A percentile compares a stretch with the other conserved stretches of the same genome.
Conservation (phyloP, 2,797 vertebrate genomes). For the Mus caroli region DNA sequence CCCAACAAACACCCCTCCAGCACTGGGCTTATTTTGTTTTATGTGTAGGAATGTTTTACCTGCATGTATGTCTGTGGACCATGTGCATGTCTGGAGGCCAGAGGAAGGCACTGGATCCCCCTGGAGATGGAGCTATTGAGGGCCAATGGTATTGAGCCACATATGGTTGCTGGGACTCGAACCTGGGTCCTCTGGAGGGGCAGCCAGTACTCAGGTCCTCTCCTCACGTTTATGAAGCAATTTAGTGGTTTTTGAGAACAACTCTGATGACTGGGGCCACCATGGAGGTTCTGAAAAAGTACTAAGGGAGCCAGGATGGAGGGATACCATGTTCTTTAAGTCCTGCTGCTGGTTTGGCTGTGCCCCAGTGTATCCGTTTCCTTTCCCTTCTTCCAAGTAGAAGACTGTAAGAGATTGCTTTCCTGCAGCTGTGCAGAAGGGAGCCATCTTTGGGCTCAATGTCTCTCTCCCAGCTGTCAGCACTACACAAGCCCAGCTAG, state of each 20-base stretch:
- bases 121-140: background rate
- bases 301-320: background rate
- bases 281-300: background rate
- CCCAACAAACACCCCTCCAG: no score
- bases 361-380: background rate
- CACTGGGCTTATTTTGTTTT: background rate
- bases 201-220: background rate
- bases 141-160: background rate
- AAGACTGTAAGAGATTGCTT: background rate
- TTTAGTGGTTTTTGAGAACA: background rate
- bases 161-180: background rate
- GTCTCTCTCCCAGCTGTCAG: background rate
- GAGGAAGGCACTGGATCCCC: background rate
- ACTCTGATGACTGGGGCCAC: background rate
- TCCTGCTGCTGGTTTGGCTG: background rate
- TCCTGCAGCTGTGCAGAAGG: background rate
- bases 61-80: background rate
- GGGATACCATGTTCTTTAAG: background rate
- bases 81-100: background rate
- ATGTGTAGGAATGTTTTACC: background rate
- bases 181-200: background rate
- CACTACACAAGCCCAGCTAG: rapidly evolving
- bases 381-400: no score
- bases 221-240: background rate
- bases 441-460: rapidly evolving